Percentiles rank a stretch among this genome's conserved stretches.
These are phyloP conservation scores for Hormaphis cornu DNA, from an alignment of 1,140 invertebrate species.

Conservation along the genomic window DNA sequence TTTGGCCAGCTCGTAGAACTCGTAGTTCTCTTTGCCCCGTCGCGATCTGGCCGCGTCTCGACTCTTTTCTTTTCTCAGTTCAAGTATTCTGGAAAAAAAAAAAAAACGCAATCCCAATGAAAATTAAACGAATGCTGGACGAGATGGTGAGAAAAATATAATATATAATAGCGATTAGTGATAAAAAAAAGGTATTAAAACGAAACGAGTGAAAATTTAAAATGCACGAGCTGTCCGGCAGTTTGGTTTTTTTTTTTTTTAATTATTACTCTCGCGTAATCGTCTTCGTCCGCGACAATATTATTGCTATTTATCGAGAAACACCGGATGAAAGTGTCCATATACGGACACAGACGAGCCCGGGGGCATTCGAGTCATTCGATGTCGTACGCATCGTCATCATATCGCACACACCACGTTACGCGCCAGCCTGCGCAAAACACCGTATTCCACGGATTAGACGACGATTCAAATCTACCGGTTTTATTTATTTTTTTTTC, in stretches of 20 bases:
- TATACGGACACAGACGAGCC: neutral
- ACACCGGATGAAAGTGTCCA: constrained; percentile 12
- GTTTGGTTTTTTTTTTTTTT: constrained; percentile 1
- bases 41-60: constrained; percentile 88
- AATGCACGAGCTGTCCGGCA: neutral
- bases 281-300: constrained; percentile 4
- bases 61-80: constrained; percentile 93
- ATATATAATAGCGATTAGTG: neutral
- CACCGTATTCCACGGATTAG: neutral
- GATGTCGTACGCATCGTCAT: neutral
- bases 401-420: constrained; percentile 24
- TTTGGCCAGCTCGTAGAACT: constrained; percentile 97
- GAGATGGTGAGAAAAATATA: constrained; percentile 2
- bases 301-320: constrained; percentile 9
- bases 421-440: neutral
- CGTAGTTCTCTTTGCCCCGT: constrained; percentile 94
- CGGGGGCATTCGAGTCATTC: constrained; percentile 6
- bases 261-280: neutral
- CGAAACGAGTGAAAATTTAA: neutral
- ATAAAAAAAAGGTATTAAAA: neutral
- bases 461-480: constrained; percentile 5
- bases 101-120: constrained; percentile 28
- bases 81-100: constrained; percentile 74
- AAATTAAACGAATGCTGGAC: neutral
- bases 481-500: constrained; percentile 1